Conservation (phyloP, 2,113 vertebrate genomes). For the Himantopus leucocephalus region DNA sequence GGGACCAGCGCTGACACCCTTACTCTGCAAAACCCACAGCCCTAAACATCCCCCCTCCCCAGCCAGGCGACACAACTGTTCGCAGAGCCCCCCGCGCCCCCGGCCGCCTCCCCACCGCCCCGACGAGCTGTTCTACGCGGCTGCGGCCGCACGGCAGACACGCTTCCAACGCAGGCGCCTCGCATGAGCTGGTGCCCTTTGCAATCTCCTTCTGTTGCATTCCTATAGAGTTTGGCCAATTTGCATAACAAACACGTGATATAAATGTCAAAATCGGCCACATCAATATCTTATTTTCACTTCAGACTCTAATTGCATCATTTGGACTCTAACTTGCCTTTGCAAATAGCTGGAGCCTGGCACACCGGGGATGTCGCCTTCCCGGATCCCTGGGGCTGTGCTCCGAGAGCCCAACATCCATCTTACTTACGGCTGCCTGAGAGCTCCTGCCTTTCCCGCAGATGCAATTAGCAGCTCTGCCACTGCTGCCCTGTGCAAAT, state of each 20-base stretch:
- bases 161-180: background rate
- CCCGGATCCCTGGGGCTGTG: background rate
- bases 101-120: accelerated
- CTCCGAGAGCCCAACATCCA: background rate
- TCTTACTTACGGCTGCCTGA: accelerated
- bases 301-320: background rate
- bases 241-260: background rate
- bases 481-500: background rate
- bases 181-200: background rate
- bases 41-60: background rate
- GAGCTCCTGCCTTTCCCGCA: background rate
- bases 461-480: background rate
- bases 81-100: background rate
- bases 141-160: background rate
- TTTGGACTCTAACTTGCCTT: background rate
- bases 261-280: slow-evolving; percentile 4
- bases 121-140: accelerated
- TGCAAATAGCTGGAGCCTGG: background rate
- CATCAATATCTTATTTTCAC: background rate
- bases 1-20: background rate
- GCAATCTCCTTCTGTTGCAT: background rate
- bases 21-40: background rate
- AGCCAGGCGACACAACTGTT: accelerated
- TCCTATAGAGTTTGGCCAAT: background rate
- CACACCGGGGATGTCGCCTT: background rate